Evolutionary conservation across 1,140 invertebrate species (phyloP).

Genomic region (Platyscapa corneri): DNA sequence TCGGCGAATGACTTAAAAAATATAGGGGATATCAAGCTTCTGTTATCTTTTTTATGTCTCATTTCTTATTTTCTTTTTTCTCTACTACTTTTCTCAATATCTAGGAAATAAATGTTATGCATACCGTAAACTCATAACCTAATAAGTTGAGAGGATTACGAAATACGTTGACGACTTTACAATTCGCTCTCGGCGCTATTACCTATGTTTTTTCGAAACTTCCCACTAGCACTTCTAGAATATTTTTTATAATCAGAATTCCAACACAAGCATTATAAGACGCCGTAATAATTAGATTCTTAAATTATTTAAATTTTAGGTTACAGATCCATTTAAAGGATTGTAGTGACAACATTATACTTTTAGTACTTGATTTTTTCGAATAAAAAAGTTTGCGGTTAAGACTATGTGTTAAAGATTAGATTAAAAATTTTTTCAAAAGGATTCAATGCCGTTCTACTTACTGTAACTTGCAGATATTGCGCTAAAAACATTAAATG

Average conservation of each 20-base stretch:
- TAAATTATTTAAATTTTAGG: too few species aligned
- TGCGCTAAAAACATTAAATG: too few species aligned
- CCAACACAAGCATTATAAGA: too few species aligned
- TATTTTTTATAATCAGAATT: not conserved
- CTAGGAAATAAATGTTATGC: slow-evolving; percentile 60
- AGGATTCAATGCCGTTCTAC: too few species aligned
- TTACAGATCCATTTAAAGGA: too few species aligned
- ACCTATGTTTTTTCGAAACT: not conserved
- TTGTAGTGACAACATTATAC: too few species aligned
- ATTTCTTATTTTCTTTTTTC: not conserved
- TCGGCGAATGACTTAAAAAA: not conserved
- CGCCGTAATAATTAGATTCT: too few species aligned
- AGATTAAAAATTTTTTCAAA: too few species aligned
- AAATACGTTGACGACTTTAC: slow-evolving; percentile 19
- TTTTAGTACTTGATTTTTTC: too few species aligned
- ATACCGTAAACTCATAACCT: slow-evolving; percentile 56
- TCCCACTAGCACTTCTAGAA: not conserved
- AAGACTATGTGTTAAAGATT: too few species aligned
- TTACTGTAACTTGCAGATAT: too few species aligned
- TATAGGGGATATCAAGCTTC: not conserved
- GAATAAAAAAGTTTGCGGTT: too few species aligned
- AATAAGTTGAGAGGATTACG: slow-evolving; percentile 57
- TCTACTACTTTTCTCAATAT: not conserved
- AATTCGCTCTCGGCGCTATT: slow-evolving; percentile 45
- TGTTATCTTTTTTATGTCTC: not conserved